A percentile compares a stretch with the other conserved stretches of the same genome.
Conservation (phyloP, 2,888 invertebrate genomes). For the Synanthedon tipuliformis region DNA sequence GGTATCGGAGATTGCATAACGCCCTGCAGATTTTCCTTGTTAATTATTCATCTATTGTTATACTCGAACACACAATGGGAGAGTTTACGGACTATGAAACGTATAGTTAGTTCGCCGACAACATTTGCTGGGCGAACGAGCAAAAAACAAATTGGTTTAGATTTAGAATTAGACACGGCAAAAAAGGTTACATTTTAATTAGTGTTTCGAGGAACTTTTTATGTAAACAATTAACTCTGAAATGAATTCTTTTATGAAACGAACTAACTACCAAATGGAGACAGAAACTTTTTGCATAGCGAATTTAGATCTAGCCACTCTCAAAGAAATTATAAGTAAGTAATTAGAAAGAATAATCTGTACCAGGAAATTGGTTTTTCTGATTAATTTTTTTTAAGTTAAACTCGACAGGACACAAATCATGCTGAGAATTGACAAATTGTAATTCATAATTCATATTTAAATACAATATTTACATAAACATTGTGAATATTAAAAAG, state of each 20-base stretch:
- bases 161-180: constrained; percentile 15
- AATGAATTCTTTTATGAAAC: not conserved
- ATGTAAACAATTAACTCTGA: too few species aligned
- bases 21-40: constrained; percentile 17
- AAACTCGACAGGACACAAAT: too few species aligned
- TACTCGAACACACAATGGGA: constrained; percentile 5
- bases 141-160: constrained; percentile 59
- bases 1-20: not conserved
- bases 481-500: too few species aligned
- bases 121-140: constrained; percentile 7
- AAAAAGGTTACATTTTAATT: constrained; percentile 57
- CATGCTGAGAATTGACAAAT: too few species aligned
- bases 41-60: constrained; percentile 29
- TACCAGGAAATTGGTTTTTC: too few species aligned
- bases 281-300: too few species aligned
- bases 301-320: too few species aligned
- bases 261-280: not conserved
- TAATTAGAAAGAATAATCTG: too few species aligned
- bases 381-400: too few species aligned
- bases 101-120: constrained; percentile 11
- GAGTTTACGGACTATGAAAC: constrained; percentile 7
- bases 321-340: too few species aligned
- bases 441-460: too few species aligned
- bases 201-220: constrained; percentile 27
- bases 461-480: too few species aligned